Evolutionary conservation across 2,888 invertebrate species (phyloP), one percentile per base, ranked within the genome.

Genomic region (Epinotia demarniana): DNA sequence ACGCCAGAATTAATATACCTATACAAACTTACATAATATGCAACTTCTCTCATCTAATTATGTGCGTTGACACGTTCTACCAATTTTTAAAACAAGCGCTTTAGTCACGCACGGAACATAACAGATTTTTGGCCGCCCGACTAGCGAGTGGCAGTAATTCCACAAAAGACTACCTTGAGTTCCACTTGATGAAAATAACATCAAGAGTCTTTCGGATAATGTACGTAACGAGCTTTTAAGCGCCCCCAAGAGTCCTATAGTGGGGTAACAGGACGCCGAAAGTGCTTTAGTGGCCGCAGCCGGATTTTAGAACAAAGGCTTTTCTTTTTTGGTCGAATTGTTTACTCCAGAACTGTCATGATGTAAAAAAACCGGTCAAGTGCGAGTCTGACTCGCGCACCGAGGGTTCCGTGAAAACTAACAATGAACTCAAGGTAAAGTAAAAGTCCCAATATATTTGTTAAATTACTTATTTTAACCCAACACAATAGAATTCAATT

Each of bases 81-180:
- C 71, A 73, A 72, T 76, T 78, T 75, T 79, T 70, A 70, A 68
- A 61, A 76, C 70, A 71, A 77, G 71, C 77, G 79, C 80, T 79
- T 79, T 79, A 78, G 80, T 79, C 81, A 81, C 81, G 81, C 78
- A 78, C 80, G 74, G 72, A 71, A 80, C 78, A 81, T 81, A 71
- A 72, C 71, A 75, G 71, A 75, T 71, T 75, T 75, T 62, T 16
- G 60, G 55, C 49, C 70, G 70, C 55, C 46, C 16, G 46, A 46
- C 61, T 61, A 53, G 64, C 75, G 77, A 77, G 72, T 77, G 76
- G 77, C 74, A 62, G 78, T 79, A 78, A 79, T 79, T 79, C 78
- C 74, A 77, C 77, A 79, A 80, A 80, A 81, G 79, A 79, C 78
- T 79, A 79, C 77, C 80, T 79, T 78, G 78, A 75, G 79, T 77